Evolutionary conservation across 2,888 invertebrate species (phyloP), one percentile per base, ranked within the genome.

Genomic region (Erebia palarica): DNA sequence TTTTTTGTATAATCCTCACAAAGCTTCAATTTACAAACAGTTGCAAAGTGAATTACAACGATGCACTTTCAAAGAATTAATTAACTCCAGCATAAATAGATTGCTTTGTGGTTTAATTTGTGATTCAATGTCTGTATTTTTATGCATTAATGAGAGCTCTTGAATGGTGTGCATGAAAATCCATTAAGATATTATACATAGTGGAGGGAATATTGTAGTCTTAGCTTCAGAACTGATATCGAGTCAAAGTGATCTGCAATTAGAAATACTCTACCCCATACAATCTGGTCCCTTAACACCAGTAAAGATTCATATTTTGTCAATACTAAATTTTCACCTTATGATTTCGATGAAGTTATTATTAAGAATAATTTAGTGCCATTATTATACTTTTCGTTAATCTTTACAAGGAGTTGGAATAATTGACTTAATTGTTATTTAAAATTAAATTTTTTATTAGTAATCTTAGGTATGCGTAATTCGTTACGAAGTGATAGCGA

Each of bases 141-240:
- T 14, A 63, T 63, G 18, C 44, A n/a, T 21, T 9, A 5, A 49
- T 63, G 21, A 63, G 11, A 21, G 21, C 3, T 47, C 14, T 47
- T 18, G 47, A 44, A 59, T 58, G 55, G 63, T 49, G 57, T 65
- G 64, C 7, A 66, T 44, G 18, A 65, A n/a, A 58, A 69, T 69
- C 64, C 55, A 59, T 66, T 60, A 61, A 70, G 27, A 61, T 70
- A 67, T 80, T 89, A 88, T 82, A 84, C 77, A 80, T 88, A 91
- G 86, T 91, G 91, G 91, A 91, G 90, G 91, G 90, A 88, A 86
- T 90, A 82, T 84, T 81, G 85, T 86, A 90, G 86, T 90, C 88
- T 88, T 88, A 86, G 80, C 78, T 86, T 86, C 81, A 81, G 83
- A 83, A 82, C 82, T 78, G 75, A 70, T 77, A 74, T 75, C 64